Evolutionary conservation across 2,113 vertebrate genomes (phyloP), one percentile per base, ranked within the genome.

Genomic region (Stictonetta naevosa): DNA sequence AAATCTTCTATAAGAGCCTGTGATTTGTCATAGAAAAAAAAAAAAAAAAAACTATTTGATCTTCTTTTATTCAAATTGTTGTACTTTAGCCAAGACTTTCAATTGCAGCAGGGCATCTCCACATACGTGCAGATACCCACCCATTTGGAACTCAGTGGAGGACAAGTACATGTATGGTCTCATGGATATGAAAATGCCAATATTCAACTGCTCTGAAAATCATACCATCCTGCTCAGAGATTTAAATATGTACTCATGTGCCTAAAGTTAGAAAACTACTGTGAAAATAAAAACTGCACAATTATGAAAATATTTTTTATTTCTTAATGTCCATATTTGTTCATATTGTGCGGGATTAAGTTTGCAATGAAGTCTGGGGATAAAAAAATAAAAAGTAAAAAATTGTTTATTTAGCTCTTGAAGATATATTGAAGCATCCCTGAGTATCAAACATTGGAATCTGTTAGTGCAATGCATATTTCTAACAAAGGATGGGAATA

Each of bases 401-500:
- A 26, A 53, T 0, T 83, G 38, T 92, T 89, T 36, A 55, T 95
- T 94, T 95, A 83, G 38, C 17, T 66, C 86, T 94, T 88, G 36
- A 90, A 89, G 95, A 85, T 53, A 38, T 36, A 29, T 46, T 85
- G 83, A 74, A 62, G 23, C 13, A 72, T 80, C 46, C 31, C 18
- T 58, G 11, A 86, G 18, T 58, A 86, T 80, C 46, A 85, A 92
- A 60, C 34, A 34, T 0, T 33, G 13, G 71, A 56, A 91, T 77
- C 85, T 83, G 33, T 81, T 86, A 81, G 52, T 50, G 31, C 13
- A 86, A 58, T 74, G 38, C 11, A 5, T 59, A 88, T 83, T 96
- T 96, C 63, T 92, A 94, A 95, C 80, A 97, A 87, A 84, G 64
- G 83, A 92, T 78, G 19, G 25, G 75, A 69, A 60, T 73, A 14